phyloP scores from a whole-genome alignment of 2,888 invertebrate species.

The Hirudinaria manillensis region DNA sequence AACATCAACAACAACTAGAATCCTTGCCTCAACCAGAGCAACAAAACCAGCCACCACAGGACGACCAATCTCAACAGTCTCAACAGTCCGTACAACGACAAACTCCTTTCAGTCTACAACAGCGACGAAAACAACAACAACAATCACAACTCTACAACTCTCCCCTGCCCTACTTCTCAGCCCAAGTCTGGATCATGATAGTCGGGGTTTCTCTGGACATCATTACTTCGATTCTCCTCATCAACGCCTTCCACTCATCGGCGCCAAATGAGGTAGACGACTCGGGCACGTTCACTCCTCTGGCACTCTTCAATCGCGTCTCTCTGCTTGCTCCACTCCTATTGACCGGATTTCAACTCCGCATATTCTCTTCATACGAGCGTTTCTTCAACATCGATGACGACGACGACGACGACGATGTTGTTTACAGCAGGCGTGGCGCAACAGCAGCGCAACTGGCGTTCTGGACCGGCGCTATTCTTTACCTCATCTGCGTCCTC shows the following conservation, averaged over 20 bases:
- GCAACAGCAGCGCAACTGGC: no score
- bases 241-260: background rate
- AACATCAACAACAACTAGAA: background rate
- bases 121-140: background rate
- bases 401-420: no score
- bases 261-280: background rate
- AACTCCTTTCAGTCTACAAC: background rate
- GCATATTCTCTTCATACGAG: background rate
- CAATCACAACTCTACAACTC: no score
- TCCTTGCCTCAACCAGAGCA: background rate
- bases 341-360: background rate
- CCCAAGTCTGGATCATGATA: background rate
- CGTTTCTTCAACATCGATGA: no score
- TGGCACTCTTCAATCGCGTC: constrained; percentile 1
- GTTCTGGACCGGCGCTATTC: no score
- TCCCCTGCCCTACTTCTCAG: no score
- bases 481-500: no score
- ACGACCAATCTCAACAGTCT: background rate
- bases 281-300: background rate
- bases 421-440: no score
- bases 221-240: background rate
- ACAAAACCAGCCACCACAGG: background rate
- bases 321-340: background rate
- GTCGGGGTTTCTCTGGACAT: background rate
- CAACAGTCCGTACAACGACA: no score